Evolutionary conservation across 2,113 vertebrate genomes (phyloP).

Genomic region (Speoplatyrhinus poulsoni): DNA sequence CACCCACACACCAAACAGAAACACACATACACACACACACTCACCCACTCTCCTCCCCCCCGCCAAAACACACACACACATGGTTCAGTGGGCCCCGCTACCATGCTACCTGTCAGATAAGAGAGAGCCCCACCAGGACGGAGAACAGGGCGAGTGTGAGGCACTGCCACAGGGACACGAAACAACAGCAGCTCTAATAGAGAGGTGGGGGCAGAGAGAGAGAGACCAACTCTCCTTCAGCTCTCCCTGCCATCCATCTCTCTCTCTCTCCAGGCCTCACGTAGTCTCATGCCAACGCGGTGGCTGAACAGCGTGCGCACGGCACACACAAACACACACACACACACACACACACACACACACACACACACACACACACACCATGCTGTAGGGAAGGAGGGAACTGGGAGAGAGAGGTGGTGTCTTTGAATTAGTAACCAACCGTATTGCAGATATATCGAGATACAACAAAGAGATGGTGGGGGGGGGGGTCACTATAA

Average conservation of each 20-base stretch:
- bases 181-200: slow-evolving; percentile 60
- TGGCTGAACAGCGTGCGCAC: slow-evolving; percentile 34
- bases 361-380: background rate
- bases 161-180: slow-evolving; percentile 61
- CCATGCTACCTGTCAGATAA: slow-evolving; percentile 70
- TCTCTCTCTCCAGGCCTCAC: slow-evolving; percentile 32
- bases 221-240: slow-evolving; percentile 52
- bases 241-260: slow-evolving; percentile 56
- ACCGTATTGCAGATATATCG: slow-evolving; percentile 36
- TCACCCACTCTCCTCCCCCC: too few species aligned
- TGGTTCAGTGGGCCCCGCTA: slow-evolving; percentile 28
- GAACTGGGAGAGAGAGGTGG: background rate
- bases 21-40: too few species aligned
- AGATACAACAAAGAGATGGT: slow-evolving; percentile 22
- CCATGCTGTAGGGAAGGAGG: background rate
- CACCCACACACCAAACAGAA: too few species aligned
- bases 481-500: slow-evolving; percentile 7
- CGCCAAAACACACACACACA: background rate
- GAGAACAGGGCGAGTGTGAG: slow-evolving; percentile 47
- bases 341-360: background rate
- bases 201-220: slow-evolving; percentile 9
- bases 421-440: too few species aligned
- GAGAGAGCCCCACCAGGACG: slow-evolving; percentile 67
- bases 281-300: slow-evolving; percentile 41
- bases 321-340: background rate